Conservation (phyloP, 2,113 vertebrate genomes). For the Sceloporus tristichus region DNA sequence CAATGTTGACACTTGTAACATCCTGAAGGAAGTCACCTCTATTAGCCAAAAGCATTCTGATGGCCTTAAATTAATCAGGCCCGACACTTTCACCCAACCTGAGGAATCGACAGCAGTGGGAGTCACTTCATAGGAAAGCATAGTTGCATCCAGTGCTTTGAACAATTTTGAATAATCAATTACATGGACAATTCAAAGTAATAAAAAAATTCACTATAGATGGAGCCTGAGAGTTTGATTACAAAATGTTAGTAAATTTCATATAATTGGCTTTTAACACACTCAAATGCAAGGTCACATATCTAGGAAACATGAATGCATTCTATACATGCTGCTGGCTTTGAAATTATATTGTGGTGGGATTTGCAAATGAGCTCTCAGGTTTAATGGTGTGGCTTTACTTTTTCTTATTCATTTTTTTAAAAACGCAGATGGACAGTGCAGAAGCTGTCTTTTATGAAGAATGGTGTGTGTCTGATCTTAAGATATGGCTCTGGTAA, state of each 20-base stretch:
- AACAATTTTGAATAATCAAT: constrained; percentile 12
- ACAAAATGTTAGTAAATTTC: background rate
- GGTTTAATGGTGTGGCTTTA: background rate
- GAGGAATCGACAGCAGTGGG: constrained; percentile 17
- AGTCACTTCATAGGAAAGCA: constrained; percentile 4
- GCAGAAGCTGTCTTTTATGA: background rate
- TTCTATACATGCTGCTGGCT: background rate
- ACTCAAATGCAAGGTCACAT: constrained; percentile 24
- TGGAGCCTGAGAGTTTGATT: constrained; percentile 16
- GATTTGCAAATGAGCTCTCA: background rate
- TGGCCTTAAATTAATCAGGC: constrained; percentile 13
- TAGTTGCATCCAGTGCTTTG: constrained; percentile 19
- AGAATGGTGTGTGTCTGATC: background rate
- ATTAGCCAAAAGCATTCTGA: constrained; percentile 46
- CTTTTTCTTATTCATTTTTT: background rate
- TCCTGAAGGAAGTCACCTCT: constrained; percentile 9
- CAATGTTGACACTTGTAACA: constrained; percentile 30
- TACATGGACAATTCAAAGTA: constrained; percentile 16
- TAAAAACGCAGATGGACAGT: background rate
- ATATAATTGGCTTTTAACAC: background rate
- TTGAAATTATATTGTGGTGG: background rate
- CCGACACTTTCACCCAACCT: constrained; percentile 20
- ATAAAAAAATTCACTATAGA: background rate
- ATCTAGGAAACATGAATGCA: background rate
- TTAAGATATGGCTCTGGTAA: background rate